phyloP scores from a whole-genome alignment of 1,140 invertebrate genomes.

The Drosophila oshimai region DNA sequence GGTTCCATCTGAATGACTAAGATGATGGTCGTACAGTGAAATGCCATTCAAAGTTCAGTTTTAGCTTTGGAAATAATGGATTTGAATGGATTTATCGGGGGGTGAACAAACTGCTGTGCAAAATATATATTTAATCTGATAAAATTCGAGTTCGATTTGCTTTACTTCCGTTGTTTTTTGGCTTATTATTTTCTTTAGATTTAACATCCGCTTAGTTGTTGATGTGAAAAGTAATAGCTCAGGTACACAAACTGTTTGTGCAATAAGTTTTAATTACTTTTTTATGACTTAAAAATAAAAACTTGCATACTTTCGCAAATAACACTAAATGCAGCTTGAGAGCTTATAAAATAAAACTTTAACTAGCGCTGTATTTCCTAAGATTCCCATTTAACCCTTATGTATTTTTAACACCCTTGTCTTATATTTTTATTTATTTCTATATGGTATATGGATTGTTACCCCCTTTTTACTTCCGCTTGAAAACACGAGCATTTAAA shows the following conservation, averaged over 20 bases:
- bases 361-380: too few relatives aligned
- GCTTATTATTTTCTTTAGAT: neutral
- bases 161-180: neutral
- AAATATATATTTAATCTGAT: neutral
- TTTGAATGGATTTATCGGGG: conserved; percentile 2
- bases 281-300: too few relatives aligned
- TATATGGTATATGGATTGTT: neutral
- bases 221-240: too few relatives aligned
- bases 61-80: neutral
- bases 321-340: too few relatives aligned
- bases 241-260: too few relatives aligned
- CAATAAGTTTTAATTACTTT: too few relatives aligned
- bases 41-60: neutral
- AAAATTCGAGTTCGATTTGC: neutral
- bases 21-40: conserved; percentile 3
- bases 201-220: neutral
- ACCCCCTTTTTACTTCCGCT: conserved; percentile 17
- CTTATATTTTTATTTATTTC: neutral
- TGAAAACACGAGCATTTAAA: neutral
- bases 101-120: conserved; percentile 27
- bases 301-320: too few relatives aligned
- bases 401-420: neutral
- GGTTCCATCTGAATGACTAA: conserved; percentile 35
- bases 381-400: too few relatives aligned
- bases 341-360: too few relatives aligned